phyloP scores from a whole-genome alignment of 2,113 vertebrate genomes.

The Amazona guildingii region DNA sequence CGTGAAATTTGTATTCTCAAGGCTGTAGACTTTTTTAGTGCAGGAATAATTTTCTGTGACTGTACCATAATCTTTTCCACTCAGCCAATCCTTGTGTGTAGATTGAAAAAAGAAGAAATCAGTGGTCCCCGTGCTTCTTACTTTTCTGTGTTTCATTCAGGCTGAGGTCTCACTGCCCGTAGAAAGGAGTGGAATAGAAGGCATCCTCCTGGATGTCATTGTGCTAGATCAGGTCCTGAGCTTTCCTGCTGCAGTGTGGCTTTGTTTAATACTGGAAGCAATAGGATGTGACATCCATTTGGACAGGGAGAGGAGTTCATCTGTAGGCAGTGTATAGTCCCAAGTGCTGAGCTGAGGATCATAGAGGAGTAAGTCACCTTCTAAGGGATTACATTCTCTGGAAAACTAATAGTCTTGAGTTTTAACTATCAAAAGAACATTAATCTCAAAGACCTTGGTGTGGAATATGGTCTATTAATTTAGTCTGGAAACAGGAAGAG shows the following conservation, averaged over 20 bases:
- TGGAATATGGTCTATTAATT: background rate
- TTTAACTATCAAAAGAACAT: background rate
- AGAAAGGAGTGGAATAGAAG: background rate
- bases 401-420: background rate
- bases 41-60: background rate
- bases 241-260: background rate
- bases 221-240: background rate
- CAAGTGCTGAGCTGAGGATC: background rate
- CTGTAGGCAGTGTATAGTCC: background rate
- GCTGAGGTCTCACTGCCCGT: accelerated
- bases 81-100: background rate
- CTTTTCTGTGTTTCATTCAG: background rate
- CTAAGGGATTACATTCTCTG: background rate
- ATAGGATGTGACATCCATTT: background rate
- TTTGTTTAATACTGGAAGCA: background rate
- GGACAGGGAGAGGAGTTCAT: background rate
- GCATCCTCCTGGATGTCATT: background rate
- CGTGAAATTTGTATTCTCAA: background rate
- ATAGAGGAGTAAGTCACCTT: background rate
- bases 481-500: background rate
- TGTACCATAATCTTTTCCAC: background rate
- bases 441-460: background rate
- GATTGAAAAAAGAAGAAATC: background rate
- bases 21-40: background rate
- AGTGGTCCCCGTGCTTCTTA: background rate